Evolutionary conservation across 1,140 invertebrate species (phyloP).

Genomic region (Hylyphantes graminicola): DNA sequence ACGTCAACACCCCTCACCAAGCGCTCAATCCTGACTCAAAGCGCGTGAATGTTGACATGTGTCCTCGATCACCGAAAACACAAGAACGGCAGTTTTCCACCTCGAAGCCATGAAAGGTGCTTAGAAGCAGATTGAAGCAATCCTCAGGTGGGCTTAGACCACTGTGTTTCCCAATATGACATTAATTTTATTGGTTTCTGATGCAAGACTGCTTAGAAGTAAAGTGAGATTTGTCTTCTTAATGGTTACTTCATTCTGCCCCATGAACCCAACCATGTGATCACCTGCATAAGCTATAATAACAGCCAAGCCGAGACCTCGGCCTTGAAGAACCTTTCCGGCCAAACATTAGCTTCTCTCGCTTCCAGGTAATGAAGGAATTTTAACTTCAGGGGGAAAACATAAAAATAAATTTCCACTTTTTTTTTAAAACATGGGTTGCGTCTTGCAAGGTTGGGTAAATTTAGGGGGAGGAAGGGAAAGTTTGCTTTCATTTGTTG

Average conservation of each 20-base stretch:
- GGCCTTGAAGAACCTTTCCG: constrained; percentile 20
- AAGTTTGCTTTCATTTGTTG: constrained; percentile 27
- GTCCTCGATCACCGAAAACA: no score
- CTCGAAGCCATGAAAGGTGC: no score
- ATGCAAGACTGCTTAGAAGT: no score
- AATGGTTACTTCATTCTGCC: not conserved
- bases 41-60: no score
- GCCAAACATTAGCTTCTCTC: constrained; percentile 25
- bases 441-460: constrained; percentile 19
- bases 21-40: no score
- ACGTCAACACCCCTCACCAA: no score
- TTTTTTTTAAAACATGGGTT: constrained; percentile 1
- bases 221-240: no score
- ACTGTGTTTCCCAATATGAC: no score
- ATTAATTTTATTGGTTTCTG: no score
- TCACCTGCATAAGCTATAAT: constrained; percentile 9
- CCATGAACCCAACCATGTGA: not conserved
- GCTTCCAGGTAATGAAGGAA: constrained; percentile 33
- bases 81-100: no score
- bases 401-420: not conserved
- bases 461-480: not conserved
- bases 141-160: no score
- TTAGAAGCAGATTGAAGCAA: no score
- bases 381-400: constrained; percentile 13
- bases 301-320: not conserved